These are phyloP conservation scores for Cryptosula pallasiana DNA, from an alignment of 2,888 invertebrate species.

Conservation along the genomic window DNA sequence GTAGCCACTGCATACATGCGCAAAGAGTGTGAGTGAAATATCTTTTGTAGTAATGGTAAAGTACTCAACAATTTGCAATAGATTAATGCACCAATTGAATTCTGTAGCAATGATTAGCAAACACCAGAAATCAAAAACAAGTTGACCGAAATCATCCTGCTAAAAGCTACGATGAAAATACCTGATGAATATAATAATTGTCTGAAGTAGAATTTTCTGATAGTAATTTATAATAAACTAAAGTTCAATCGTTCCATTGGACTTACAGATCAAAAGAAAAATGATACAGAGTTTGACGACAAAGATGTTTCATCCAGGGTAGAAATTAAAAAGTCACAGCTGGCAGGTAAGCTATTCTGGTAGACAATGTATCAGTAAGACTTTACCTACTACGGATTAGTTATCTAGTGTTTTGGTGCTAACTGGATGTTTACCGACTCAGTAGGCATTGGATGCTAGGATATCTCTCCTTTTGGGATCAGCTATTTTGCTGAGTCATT, in stretches of 20 bases:
- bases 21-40: not conserved
- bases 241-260: not conserved
- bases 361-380: no score
- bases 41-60: no score
- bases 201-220: not conserved
- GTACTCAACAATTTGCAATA: no score
- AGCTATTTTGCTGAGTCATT: no score
- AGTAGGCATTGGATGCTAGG: no score
- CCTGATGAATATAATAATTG: not conserved
- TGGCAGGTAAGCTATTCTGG: constrained; percentile 17
- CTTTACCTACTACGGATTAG: no score
- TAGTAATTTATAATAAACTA: not conserved
- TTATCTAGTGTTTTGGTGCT: no score
- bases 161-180: not conserved
- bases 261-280: constrained; percentile 8
- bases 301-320: not conserved
- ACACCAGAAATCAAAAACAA: no score
- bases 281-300: constrained; percentile 18
- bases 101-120: no score
- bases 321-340: not conserved
- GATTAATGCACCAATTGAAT: no score
- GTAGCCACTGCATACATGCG: not conserved
- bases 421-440: no score
- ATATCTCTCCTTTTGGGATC: no score
- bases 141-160: not conserved